Evolutionary conservation across 2,113 vertebrate species (phyloP).

Genomic region (Thamnophis sirtalis): DNA sequence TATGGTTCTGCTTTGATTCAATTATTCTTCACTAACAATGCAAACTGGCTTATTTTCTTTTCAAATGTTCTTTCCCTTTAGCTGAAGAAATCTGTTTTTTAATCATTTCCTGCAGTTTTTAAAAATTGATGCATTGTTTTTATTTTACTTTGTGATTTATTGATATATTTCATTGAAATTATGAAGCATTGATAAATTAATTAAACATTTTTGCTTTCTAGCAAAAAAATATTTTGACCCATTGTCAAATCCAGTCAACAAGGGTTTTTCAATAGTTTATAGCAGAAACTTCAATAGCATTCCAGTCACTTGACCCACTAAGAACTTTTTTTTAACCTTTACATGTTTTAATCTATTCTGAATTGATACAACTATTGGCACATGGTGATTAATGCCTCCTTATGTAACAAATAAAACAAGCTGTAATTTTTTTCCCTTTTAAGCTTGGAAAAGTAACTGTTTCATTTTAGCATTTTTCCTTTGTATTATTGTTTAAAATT

Average conservation of each 20-base stretch:
- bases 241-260: conserved; percentile 22
- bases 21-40: conserved; percentile 47
- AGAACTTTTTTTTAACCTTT: neutral
- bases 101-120: conserved; percentile 23
- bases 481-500: neutral
- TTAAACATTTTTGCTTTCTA: neutral
- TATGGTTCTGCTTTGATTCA: conserved; percentile 63
- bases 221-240: conserved; percentile 31
- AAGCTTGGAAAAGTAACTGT: neutral
- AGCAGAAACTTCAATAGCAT: neutral
- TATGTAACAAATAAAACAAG: neutral
- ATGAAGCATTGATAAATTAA: conserved; percentile 45
- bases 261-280: neutral
- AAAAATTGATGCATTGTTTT: conserved; percentile 24
- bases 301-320: neutral
- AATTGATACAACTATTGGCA: neutral
- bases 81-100: conserved; percentile 35
- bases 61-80: conserved; percentile 42
- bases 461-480: neutral
- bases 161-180: conserved; percentile 66
- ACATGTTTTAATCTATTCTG: neutral
- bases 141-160: conserved; percentile 30
- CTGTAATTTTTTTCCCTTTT: neutral
- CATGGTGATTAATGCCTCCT: neutral
- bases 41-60: conserved; percentile 26